A percentile compares a stretch with the other conserved stretches of the same genome.
Evolutionary conservation across 1,140 invertebrate genomes (phyloP).

Genomic region (Bombus haemorrhoidalis): DNA sequence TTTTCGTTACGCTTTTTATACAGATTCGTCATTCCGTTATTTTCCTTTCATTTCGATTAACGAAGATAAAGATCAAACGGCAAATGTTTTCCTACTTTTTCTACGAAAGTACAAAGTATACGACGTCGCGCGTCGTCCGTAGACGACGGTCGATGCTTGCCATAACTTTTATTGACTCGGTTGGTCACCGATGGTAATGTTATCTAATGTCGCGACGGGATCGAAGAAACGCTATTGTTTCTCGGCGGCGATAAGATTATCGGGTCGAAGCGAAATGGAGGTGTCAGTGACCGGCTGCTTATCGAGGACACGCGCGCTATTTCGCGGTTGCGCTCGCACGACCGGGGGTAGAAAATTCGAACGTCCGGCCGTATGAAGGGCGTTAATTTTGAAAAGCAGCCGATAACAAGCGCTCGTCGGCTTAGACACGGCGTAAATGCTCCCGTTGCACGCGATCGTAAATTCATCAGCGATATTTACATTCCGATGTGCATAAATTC

Average conservation of each 20-base stretch:
- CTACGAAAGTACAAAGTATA: too few species aligned
- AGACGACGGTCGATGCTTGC: background rate
- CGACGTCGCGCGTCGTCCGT: too few species aligned
- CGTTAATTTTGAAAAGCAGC: conserved; percentile 42
- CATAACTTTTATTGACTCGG: background rate
- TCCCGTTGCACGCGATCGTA: background rate
- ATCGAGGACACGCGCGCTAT: conserved; percentile 15
- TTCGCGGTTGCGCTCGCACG: background rate
- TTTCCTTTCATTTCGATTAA: background rate
- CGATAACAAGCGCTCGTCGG: conserved; percentile 37
- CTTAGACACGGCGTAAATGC: conserved; percentile 23
- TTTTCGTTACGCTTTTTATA: background rate
- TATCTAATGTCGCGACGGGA: background rate
- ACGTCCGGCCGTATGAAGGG: conserved; percentile 13
- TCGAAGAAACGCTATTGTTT: background rate
- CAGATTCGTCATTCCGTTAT: background rate
- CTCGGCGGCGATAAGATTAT: conserved; percentile 23
- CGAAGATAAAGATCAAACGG: background rate
- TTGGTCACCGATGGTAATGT: background rate
- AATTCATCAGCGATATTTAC: conserved; percentile 46
- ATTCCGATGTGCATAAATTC: conserved; percentile 27
- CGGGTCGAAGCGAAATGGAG: background rate
- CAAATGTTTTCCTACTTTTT: background rate
- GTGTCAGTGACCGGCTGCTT: conserved; percentile 38
- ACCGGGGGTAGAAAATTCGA: conserved; percentile 6